Conservation (phyloP, 2,113 vertebrate genomes). For the Tichodroma muraria region DNA sequence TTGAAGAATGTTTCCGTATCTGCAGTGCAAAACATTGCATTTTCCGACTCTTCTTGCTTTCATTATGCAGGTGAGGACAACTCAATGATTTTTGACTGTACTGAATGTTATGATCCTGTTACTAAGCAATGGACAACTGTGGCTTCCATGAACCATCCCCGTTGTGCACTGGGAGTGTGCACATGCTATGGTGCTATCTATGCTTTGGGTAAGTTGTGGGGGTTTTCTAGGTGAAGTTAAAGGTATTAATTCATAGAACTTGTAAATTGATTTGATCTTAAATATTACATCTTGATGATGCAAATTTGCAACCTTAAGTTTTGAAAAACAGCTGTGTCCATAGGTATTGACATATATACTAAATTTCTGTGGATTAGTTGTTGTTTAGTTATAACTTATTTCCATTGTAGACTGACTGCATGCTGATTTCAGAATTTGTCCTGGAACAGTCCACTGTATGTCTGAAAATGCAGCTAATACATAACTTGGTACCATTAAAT, state of each 20-base stretch:
- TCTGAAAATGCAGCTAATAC: background rate
- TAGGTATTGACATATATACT: background rate
- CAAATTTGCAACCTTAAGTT: background rate
- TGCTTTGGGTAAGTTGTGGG: constrained; percentile 82
- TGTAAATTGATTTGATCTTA: background rate
- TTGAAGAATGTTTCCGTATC: background rate
- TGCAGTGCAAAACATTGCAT: background rate
- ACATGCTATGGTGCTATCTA: constrained; percentile 92
- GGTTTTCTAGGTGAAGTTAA: constrained; percentile 50
- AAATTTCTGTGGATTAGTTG: background rate
- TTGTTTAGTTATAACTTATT: background rate
- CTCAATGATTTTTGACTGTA: constrained; percentile 97
- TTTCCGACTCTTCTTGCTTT: background rate
- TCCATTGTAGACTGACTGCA: background rate
- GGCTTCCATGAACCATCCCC: constrained; percentile 91
- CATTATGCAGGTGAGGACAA: constrained; percentile 85
- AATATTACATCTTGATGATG: background rate
- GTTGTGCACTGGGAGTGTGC: constrained; percentile 91
- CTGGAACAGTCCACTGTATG: background rate
- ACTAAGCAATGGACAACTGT: constrained; percentile 94
- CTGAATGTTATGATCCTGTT: constrained; percentile 93
- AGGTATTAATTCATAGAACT: background rate
- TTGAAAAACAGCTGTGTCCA: background rate
- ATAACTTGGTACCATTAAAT: background rate
- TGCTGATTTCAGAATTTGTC: background rate